A percentile compares a stretch with the other conserved stretches of the same genome.
Conservation (phyloP, 1,140 invertebrate genomes). For the Potamilus streckersoni region DNA sequence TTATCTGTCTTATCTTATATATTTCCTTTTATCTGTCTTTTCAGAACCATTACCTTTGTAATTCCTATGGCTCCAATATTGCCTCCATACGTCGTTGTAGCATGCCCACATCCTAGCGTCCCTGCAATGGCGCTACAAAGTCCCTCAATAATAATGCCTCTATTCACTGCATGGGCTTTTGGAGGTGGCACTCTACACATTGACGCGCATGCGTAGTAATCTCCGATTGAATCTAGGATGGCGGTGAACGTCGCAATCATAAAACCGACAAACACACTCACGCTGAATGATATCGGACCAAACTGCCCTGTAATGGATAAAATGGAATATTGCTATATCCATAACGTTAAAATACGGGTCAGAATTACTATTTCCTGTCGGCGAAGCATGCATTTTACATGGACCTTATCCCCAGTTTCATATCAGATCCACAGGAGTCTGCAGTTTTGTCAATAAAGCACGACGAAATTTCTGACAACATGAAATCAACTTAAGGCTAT, state of each 20-base stretch:
- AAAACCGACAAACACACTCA: constrained; percentile 43
- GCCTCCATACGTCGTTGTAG: constrained; percentile 84
- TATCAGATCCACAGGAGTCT: too few relatives aligned
- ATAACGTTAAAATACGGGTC: too few relatives aligned
- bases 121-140: constrained; percentile 85
- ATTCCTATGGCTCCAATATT: constrained; percentile 89
- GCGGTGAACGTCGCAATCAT: constrained; percentile 47
- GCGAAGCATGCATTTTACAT: too few relatives aligned
- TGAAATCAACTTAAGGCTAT: too few relatives aligned
- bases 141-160: constrained; percentile 85
- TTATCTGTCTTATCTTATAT: too few relatives aligned
- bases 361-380: too few relatives aligned
- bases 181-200: constrained; percentile 45
- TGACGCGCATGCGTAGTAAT: constrained; percentile 57
- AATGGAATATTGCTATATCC: too few relatives aligned
- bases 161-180: constrained; percentile 50
- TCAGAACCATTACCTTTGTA: constrained; percentile 65
- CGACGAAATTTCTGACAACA: too few relatives aligned
- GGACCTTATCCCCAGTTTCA: too few relatives aligned
- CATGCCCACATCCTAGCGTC: constrained; percentile 83
- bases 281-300: constrained; percentile 41
- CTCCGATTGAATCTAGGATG: constrained; percentile 56
- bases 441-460: too few relatives aligned
- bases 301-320: constrained; percentile 49
- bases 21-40: too few relatives aligned